Base-by-base conservation (phyloP, 2,888 invertebrate genomes). In the Sarcophaga subvicina region DNA sequence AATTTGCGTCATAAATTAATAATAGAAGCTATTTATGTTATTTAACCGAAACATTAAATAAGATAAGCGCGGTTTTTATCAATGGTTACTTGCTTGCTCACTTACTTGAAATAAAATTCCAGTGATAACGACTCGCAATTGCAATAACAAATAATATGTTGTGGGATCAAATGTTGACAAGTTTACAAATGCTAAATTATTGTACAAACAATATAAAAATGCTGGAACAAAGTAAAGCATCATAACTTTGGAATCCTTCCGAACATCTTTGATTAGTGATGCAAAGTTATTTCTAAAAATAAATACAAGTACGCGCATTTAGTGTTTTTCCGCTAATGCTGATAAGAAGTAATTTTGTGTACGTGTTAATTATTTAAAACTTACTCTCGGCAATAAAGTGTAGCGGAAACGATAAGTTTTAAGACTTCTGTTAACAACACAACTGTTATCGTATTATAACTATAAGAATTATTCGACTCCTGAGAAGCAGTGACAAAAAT, bases 111-210 rank as follows among this genome's bases (percentile, higher is more conserved):
- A 99, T 66, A 98, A 94, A 79, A 99, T 94, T 59, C 98, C 99
- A 6, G 98, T 99, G 10, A 98, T 95, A 22, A 99, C 98, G 60
- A 99, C 98, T 90, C 99, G 94, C 89, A 99, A 95, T 93, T 99
- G 98, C 10, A 99, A 94, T 66, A 99, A 93, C 81, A 99, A 94
- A 93, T 97, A 98, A 92, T 99, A 99, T 0, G 98, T 98, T 0
- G 99, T 98, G 1, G 99, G 98, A 93, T 99, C 99, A 94, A 98
- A 99, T 78, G 95, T 96, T 14, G 97, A 96, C 90, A 99, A 94
- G 94, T 98, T 99, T 76, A 97, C 94, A 94, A 98, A 99, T 49
- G 98, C 96, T 90, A 99, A 95, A 94, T 99, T 99, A 92, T 99
- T 99, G 94, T 99, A 99, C 76, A 98, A 94, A 91, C 98, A 98